phyloP scores from a whole-genome alignment of 2,113 vertebrate species.

The Dendropsophus ebraccatus region DNA sequence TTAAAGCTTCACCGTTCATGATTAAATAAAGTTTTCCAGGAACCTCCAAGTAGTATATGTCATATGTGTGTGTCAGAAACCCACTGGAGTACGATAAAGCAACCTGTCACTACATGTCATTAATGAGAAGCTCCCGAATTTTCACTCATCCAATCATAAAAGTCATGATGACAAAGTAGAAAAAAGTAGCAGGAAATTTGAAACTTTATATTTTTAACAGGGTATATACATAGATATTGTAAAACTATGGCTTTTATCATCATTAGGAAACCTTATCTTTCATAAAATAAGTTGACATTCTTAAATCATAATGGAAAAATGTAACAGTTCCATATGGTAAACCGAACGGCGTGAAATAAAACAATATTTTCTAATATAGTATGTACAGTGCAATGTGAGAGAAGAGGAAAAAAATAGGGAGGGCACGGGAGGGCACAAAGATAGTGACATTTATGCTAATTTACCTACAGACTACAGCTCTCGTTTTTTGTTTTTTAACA shows the following conservation, averaged over 20 bases:
- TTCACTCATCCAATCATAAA: constrained; percentile 59
- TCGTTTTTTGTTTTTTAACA: neutral
- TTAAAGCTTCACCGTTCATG: constrained; percentile 66
- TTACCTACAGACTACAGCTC: neutral
- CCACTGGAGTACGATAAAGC: constrained; percentile 68
- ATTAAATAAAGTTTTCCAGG: constrained; percentile 73
- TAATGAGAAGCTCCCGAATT: constrained; percentile 68
- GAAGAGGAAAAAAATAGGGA: too few species aligned
- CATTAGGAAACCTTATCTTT: neutral
- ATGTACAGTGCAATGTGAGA: too few species aligned
- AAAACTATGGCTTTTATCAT: neutral
- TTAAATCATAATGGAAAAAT: too few species aligned
- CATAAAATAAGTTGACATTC: neutral
- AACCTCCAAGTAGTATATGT: constrained; percentile 65
- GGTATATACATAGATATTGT: neutral
- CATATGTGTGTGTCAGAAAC: constrained; percentile 74
- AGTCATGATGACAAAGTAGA: constrained; percentile 40
- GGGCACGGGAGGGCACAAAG: neutral
- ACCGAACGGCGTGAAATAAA: too few species aligned
- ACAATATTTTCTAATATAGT: too few species aligned
- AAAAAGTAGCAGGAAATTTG: constrained; percentile 43
- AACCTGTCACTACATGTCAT: constrained; percentile 70
- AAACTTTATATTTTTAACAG: constrained; percentile 2
- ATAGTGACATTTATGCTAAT: neutral
- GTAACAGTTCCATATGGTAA: too few species aligned